Conservation (phyloP, 1,140 invertebrate species). For the Frieseomelitta varia region DNA sequence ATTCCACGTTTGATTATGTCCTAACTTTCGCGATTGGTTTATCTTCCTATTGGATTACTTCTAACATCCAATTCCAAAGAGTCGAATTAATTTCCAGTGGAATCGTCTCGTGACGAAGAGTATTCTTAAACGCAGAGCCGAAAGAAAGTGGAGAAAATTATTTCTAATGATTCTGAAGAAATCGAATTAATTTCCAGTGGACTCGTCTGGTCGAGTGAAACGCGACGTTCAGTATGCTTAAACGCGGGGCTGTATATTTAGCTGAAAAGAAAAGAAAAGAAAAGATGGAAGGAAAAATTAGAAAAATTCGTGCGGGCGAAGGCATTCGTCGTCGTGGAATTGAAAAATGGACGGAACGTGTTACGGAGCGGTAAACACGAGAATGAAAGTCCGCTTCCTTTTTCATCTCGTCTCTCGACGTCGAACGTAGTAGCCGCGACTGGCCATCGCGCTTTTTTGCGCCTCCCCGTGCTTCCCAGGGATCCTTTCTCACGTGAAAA, state of each 20-base stretch:
- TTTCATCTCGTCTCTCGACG: conserved; percentile 33
- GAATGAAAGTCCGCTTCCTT: conserved; percentile 38
- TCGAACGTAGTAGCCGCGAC: conserved; percentile 33
- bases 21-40: background rate
- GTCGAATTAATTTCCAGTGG: background rate
- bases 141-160: no score
- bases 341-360: conserved; percentile 50
- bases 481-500: conserved; percentile 49
- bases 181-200: background rate
- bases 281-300: background rate
- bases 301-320: background rate
- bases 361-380: conserved; percentile 43
- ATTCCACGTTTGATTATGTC: background rate
- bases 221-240: no score
- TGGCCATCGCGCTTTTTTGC: conserved; percentile 29
- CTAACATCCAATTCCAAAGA: background rate
- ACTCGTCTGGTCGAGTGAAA: background rate
- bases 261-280: no score
- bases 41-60: background rate
- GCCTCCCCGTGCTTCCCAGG: background rate
- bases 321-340: conserved; percentile 10
- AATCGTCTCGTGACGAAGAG: no score
- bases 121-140: no score
- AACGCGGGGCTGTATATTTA: background rate
- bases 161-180: no score